Percentiles rank a stretch among this genome's conserved stretches.
phyloP scores from a whole-genome alignment of 2,113 vertebrate genomes.

The Myiagra hebetior region DNA sequence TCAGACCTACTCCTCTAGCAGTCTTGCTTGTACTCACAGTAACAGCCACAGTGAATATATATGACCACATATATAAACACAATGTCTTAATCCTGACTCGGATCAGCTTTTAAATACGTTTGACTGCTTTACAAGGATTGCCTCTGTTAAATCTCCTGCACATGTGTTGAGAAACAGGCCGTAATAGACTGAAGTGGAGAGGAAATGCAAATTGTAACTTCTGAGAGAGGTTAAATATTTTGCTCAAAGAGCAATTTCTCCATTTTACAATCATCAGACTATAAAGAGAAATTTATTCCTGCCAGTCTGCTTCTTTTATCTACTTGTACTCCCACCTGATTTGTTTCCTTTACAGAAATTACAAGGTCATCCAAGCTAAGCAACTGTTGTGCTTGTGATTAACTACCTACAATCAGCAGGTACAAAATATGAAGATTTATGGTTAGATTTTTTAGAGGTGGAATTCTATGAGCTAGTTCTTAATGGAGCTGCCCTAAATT shows the following conservation, averaged over 20 bases:
- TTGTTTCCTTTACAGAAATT: conserved; percentile 26
- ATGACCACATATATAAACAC: background rate
- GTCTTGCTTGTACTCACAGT: background rate
- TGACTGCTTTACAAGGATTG: background rate
- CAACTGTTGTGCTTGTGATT: conserved; percentile 29
- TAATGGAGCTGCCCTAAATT: conserved; percentile 20
- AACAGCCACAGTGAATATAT: background rate
- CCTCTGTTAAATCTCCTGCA: background rate
- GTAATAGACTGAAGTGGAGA: background rate
- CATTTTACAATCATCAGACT: background rate
- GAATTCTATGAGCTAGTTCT: conserved; percentile 22
- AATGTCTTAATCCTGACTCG: accelerated
- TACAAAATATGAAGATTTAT: conserved; percentile 49
- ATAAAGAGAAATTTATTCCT: conserved; percentile 12
- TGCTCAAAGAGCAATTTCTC: background rate
- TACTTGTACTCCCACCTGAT: background rate
- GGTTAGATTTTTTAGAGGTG: conserved; percentile 34
- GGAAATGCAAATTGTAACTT: background rate
- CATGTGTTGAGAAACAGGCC: background rate
- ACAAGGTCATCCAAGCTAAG: conserved; percentile 1
- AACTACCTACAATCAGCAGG: conserved; percentile 11
- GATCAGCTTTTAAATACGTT: background rate
- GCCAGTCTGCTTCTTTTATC: background rate
- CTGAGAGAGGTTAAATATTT: background rate
- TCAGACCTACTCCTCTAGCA: background rate